Evolutionary conservation across 2,113 vertebrate species (phyloP).

Genomic region (Crotalus horridus): DNA sequence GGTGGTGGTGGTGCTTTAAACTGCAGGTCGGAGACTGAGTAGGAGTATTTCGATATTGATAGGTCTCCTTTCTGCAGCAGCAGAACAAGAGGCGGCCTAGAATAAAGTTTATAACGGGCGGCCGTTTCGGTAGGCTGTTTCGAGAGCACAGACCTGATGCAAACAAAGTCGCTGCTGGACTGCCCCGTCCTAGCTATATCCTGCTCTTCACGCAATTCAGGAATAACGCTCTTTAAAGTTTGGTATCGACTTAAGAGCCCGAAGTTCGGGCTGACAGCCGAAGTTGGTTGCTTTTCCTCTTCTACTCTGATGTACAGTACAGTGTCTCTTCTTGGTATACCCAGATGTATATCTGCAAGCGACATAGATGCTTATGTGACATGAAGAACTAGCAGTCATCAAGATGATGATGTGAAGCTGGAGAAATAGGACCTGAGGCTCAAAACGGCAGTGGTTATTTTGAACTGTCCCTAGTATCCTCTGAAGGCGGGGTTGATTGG

Average conservation of each 20-base stretch:
- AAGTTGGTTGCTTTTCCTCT: background rate
- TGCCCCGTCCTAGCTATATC: background rate
- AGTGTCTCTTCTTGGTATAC: background rate
- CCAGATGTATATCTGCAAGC: background rate
- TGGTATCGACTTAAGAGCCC: background rate
- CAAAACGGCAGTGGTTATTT: background rate
- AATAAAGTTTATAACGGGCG: background rate
- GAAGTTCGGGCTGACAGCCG: background rate
- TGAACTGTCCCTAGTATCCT: background rate
- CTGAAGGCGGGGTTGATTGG: background rate
- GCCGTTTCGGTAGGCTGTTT: background rate
- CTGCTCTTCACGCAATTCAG: background rate
- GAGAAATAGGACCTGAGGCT: background rate
- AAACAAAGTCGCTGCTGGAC: background rate
- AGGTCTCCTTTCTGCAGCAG: background rate
- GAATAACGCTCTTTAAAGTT: background rate
- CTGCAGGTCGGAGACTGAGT: background rate
- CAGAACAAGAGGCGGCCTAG: no score
- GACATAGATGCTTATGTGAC: background rate
- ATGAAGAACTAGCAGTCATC: constrained; percentile 5
- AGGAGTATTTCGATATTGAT: background rate
- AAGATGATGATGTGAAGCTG: background rate
- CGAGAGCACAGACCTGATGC: background rate
- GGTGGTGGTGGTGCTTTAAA: background rate
- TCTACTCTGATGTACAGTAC: background rate